Base-by-base conservation (phyloP, 1,140 invertebrate species). In the Schlechtendalia chinensis region DNA sequence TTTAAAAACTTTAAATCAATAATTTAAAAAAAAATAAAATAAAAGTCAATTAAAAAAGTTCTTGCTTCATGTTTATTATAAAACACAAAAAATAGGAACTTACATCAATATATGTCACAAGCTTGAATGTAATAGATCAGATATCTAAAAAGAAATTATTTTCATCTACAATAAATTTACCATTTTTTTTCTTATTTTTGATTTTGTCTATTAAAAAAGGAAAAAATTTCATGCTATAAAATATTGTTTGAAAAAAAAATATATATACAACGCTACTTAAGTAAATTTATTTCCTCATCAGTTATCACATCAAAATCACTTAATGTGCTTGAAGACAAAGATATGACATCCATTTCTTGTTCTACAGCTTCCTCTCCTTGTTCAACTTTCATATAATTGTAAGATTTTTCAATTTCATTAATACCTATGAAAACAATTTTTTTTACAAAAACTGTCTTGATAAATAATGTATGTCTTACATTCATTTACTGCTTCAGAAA, bases 261-360 rank as follows among this genome's bases (percentile, higher is more conserved):
- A n/a, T n/a, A n/a, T n/a, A n/a, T 4, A 17, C n/a, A 24, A 59
- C 16, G 22, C 22, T 77, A 59, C n/a, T 77, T 39, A 58, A 77
- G 72, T 58, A 77, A 59, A 77, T 77, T 58, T 50, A 77, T 77
- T 77, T 77, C 72, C n/a, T 77, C 72, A 8, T 77, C 72, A 45
- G 72, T 58, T 59, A 77, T 77, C 39, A 77, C 56, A 27, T 77
- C 72, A 77, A 77, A 77, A 22, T 77, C 72, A 77, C 72, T 77
- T 59, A 77, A 59, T 77, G 72, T 59, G 8, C 72, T 77, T 10
- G 72, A 77, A 45, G 72, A 77, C 16, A 77, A 45, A 17, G 72
- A 77, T 77, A 77, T 77, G 22, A 77, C 72, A 45, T 77, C 72
- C 53, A 77, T 59, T 45, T 77, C 72, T 59, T 45, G 29, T 17